phyloP scores from a whole-genome alignment of 2,888 invertebrate species.

The Steromphala cineraria region DNA sequence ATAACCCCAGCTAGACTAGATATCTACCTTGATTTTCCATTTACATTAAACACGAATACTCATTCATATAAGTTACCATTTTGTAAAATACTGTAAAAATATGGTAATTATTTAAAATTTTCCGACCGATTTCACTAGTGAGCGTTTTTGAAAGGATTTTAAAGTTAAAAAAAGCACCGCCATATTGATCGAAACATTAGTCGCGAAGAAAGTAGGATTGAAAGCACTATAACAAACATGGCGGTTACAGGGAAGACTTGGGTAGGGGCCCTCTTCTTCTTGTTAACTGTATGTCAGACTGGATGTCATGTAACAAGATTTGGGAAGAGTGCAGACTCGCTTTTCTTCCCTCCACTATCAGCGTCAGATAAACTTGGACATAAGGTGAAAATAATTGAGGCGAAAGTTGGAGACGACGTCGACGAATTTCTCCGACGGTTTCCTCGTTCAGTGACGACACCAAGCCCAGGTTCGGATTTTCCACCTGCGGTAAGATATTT shows the following conservation, averaged over 20 bases:
- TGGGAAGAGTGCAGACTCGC: not conserved
- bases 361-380: not conserved
- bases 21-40: too few species aligned
- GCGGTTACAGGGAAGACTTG: conserved; percentile 13
- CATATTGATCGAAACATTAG: not conserved
- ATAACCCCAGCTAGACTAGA: too few species aligned
- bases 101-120: too few species aligned
- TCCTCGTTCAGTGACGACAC: not conserved
- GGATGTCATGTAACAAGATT: not conserved
- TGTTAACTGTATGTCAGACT: not conserved
- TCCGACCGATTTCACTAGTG: too few species aligned
- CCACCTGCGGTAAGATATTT: not conserved
- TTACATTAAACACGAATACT: too few species aligned
- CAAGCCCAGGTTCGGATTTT: not conserved
- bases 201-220: not conserved
- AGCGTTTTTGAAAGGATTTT: too few species aligned
- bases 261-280: not conserved
- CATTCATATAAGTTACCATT: too few species aligned
- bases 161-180: too few species aligned
- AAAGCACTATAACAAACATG: conserved; percentile 6
- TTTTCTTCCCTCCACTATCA: not conserved
- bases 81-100: too few species aligned
- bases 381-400: not conserved
- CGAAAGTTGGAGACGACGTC: not conserved
- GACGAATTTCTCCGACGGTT: not conserved